phyloP scores from a whole-genome alignment of 2,888 invertebrate species.

The Chrysodeixis includens region DNA sequence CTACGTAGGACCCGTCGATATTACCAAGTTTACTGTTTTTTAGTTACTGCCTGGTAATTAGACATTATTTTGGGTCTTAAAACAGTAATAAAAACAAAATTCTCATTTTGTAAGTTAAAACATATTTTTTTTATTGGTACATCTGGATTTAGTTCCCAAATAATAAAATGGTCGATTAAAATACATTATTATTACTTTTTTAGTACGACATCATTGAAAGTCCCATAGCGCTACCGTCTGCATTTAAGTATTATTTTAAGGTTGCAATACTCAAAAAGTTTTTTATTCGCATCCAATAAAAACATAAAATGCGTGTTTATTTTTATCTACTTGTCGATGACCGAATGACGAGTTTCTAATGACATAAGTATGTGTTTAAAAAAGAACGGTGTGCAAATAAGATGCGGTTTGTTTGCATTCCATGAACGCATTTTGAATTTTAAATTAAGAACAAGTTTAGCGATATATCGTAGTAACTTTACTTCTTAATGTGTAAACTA shows the following conservation, averaged over 20 bases:
- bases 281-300: background rate
- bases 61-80: too few species aligned
- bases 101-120: background rate
- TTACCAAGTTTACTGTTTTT: too few species aligned
- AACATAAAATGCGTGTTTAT: background rate
- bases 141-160: background rate
- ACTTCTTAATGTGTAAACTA: too few species aligned
- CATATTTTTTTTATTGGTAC: too few species aligned
- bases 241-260: background rate
- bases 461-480: too few species aligned
- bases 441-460: background rate
- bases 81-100: too few species aligned
- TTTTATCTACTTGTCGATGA: background rate
- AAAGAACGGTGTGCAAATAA: slow-evolving; percentile 5
- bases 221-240: background rate
- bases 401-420: slow-evolving; percentile 1
- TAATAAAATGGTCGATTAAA: background rate
- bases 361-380: slow-evolving; percentile 1
- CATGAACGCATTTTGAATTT: slow-evolving; percentile 10
- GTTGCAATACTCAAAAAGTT: background rate
- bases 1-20: too few species aligned
- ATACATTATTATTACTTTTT: background rate
- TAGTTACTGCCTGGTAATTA: too few species aligned
- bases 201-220: background rate
- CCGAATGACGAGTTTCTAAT: slow-evolving; percentile 1